A percentile compares a stretch with the other conserved stretches of the same genome.
Evolutionary conservation across 2,113 vertebrate genomes (phyloP).

Genomic region (Mustela nigripes): DNA sequence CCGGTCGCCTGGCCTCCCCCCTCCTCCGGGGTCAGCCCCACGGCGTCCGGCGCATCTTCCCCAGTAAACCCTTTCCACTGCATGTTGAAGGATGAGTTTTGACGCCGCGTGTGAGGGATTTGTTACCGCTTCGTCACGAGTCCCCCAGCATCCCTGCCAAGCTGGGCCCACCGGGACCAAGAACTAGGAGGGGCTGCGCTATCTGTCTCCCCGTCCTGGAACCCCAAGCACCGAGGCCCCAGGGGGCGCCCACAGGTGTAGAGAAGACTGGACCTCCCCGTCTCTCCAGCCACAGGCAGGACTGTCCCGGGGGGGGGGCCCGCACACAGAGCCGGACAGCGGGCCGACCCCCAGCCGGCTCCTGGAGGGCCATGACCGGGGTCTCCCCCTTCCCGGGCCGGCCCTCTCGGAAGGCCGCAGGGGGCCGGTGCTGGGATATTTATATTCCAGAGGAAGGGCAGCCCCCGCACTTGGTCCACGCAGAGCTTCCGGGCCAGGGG

Average conservation of each 20-base stretch:
- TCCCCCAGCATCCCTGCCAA: background rate
- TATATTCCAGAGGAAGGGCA: conserved; percentile 49
- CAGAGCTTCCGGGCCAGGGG: conserved; percentile 14
- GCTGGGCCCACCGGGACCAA: background rate
- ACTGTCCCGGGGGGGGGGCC: background rate
- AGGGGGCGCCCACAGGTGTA: background rate
- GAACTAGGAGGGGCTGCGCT: background rate
- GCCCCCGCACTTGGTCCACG: background rate
- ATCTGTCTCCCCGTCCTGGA: background rate
- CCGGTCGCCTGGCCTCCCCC: fast-evolving
- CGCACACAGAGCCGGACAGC: fast-evolving
- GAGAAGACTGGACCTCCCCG: fast-evolving
- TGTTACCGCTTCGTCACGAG: fast-evolving
- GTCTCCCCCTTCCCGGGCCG: background rate
- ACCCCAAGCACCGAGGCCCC: background rate
- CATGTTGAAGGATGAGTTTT: fast-evolving
- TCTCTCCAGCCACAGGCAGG: background rate
- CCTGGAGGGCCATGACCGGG: background rate
- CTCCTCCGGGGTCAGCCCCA: fast-evolving
- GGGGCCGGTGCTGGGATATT: background rate
- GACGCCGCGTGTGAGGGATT: fast-evolving
- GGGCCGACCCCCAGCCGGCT: background rate
- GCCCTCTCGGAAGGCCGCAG: background rate
- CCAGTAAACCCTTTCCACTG: background rate
- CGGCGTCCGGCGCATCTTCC: fast-evolving